These are phyloP conservation scores for Anser brachyrhynchus DNA, from an alignment of 2,113 vertebrate species.

Conservation along the genomic window DNA sequence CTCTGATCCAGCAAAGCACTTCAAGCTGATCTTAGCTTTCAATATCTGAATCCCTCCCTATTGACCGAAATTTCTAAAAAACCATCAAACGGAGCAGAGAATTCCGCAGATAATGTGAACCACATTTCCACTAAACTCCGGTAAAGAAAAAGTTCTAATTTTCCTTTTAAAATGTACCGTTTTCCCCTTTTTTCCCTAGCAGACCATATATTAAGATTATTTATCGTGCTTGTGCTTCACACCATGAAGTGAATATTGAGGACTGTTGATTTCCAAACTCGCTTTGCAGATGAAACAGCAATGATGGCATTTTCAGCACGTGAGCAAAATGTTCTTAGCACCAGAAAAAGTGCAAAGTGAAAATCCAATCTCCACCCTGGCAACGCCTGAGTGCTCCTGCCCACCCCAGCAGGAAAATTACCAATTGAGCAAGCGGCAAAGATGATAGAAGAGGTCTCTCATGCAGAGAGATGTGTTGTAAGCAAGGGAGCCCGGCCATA, in stretches of 20 bases:
- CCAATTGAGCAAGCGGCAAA: conserved; percentile 5
- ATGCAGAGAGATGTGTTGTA: conserved; percentile 63
- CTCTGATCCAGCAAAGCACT: conserved; percentile 43
- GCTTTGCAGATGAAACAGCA: conserved; percentile 23
- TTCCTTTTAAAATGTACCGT: neutral
- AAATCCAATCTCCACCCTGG: conserved; percentile 54
- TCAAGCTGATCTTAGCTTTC: conserved; percentile 27
- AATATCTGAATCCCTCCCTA: neutral
- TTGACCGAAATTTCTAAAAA: neutral
- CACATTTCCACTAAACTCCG: neutral
- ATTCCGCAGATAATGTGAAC: conserved; percentile 20
- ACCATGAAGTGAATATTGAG: neutral
- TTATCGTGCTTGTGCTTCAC: conserved; percentile 3
- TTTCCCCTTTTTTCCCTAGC: neutral
- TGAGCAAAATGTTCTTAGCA: conserved; percentile 7
- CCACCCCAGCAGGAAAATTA: conserved; percentile 63
- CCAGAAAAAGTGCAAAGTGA: conserved; percentile 3
- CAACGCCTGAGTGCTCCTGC: conserved; percentile 40
- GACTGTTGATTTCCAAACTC: neutral
- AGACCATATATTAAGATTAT: neutral
- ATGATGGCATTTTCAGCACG: neutral
- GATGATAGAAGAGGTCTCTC: conserved; percentile 65
- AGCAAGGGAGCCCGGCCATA: conserved; percentile 49
- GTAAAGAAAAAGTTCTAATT: neutral
- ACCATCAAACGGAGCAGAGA: neutral